Evolutionary conservation across 1,140 invertebrate species (phyloP), one percentile per base, ranked within the genome.

Genomic region (Triops longicaudatus): DNA sequence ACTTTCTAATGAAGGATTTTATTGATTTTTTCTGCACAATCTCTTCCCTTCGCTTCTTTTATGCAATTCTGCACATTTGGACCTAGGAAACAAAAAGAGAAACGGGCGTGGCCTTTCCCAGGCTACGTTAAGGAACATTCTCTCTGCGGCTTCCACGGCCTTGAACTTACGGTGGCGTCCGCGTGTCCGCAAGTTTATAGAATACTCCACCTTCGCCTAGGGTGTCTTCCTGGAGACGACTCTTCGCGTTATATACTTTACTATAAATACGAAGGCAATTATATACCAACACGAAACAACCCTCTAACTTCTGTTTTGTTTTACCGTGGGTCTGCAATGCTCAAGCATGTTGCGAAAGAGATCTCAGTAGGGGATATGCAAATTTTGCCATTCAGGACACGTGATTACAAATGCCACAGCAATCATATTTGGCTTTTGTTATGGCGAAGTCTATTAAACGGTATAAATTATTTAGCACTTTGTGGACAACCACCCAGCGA

Each of bases 81-180:
- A 63, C 9, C 50, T 14, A 63, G 17, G 14, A 22, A 63, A 63
- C 3, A 63, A 11, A 0, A 22, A 63, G 6, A 63, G 22, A 44
- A 44, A 44, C 1, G 43, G 50, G 50, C 50, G 50, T 63, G 50
- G 9, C 22, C 50, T 63, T 63, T 17, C 6, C 14, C 50, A 63
- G 17, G 50, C 22, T 3, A 63, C 22, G 50, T 63, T 63, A 63
- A 22, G 22, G 50, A 63, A 63, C 22, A 22, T 63, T 63, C 50
- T 63, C 50, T 63, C 50, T n/a, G 4, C 17, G 50, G 50, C 50
- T 63, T 63, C 50, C 50, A 9, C 50, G 22, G 50, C 50, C 50
- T 63, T 63, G 50, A 63, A 63, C 50, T 63, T 63, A 17, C 50
- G 50, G 31, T n/a, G 50, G 50, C 50, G 50, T 22, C 50, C 50